Percentiles rank a stretch among this genome's conserved stretches.
Conservation (phyloP, 2,888 invertebrate species). For the Colletes collaris region DNA sequence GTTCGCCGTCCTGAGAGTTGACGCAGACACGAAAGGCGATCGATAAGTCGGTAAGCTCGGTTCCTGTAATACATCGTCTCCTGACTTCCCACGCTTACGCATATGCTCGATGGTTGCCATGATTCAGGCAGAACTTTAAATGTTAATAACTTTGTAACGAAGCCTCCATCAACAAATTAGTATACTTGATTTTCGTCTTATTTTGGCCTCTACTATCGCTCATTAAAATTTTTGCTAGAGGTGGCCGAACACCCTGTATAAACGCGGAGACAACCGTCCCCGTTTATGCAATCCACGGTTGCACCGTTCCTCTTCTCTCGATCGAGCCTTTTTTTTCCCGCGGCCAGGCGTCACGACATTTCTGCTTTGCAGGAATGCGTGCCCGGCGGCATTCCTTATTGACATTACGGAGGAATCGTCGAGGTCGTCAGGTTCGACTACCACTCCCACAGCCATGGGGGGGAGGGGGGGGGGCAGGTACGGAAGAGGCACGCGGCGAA, state of each 20-base stretch:
- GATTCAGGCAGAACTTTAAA: no score
- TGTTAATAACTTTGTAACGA: no score
- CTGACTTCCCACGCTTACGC: no score
- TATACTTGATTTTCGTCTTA: no score
- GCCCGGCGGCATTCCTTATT: constrained; percentile 71
- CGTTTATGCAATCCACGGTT: constrained; percentile 54
- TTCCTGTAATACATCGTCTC: no score
- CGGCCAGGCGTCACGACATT: constrained; percentile 25
- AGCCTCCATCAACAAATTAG: no score
- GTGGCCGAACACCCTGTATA: background rate
- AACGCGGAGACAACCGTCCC: constrained; percentile 9
- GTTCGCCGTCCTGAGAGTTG: no score
- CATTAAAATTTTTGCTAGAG: no score
- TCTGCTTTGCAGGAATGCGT: constrained; percentile 62
- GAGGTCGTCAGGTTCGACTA: constrained; percentile 77
- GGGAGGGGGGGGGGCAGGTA: constrained; percentile 51
- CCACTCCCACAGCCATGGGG: constrained; percentile 68
- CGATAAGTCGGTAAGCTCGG: no score
- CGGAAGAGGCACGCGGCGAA: constrained; percentile 58
- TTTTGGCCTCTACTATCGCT: no score
- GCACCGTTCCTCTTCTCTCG: constrained; percentile 5
- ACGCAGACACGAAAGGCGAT: no score
- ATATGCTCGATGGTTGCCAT: no score
- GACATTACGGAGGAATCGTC: constrained; percentile 72
- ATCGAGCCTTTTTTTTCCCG: constrained; percentile 35